Evolutionary conservation across 2,797 vertebrate species (phyloP), one percentile per base, ranked within the genome.

Genomic region (Urophycis tenuis): DNA sequence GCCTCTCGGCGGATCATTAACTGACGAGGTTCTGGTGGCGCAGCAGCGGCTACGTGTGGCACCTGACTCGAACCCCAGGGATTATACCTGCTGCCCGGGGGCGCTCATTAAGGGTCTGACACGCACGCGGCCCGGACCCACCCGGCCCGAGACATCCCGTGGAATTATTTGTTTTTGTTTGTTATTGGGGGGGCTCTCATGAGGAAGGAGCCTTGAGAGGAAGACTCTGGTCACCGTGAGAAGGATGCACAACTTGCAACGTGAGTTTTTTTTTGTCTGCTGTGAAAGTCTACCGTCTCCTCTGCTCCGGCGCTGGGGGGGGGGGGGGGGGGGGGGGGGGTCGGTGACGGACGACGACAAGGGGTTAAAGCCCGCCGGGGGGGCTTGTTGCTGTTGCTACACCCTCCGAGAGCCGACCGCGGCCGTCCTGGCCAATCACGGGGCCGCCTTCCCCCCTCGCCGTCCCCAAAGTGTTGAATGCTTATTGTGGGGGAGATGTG

Each of bases 221-320:
- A 85, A 79, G 84, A 78, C 45, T 17, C 71, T 19, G 45, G 74
- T 77, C 79, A 80, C 39, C 6, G 79, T 33, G 25, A 34, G 71
- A 92, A 90, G 77, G 74, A 98, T 98, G 96, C 95, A 95, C 92
- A 96, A 94, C 92, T 90, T 96, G 89, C 95, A 95, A 90, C 91
- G 96, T 98, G 96, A 98, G 97, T n/a, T n/a, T n/a, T n/a, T n/a
- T n/a, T n/a, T n/a, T n/a, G n/a, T n/a, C n/a, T n/a, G n/a, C n/a
- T n/a, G n/a, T n/a, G n/a, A n/a, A n/a, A n/a, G n/a, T n/a, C n/a
- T n/a, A n/a, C n/a, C n/a, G n/a, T n/a, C n/a, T n/a, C n/a, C n/a
- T n/a, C n/a, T n/a, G n/a, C n/a, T n/a, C n/a, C n/a, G n/a, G n/a
- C n/a, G n/a, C n/a, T n/a, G n/a, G n/a, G n/a, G n/a, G n/a, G n/a